These are phyloP conservation scores for Dione vanillae DNA, from an alignment of 2,888 invertebrate species.

Conservation along the genomic window DNA sequence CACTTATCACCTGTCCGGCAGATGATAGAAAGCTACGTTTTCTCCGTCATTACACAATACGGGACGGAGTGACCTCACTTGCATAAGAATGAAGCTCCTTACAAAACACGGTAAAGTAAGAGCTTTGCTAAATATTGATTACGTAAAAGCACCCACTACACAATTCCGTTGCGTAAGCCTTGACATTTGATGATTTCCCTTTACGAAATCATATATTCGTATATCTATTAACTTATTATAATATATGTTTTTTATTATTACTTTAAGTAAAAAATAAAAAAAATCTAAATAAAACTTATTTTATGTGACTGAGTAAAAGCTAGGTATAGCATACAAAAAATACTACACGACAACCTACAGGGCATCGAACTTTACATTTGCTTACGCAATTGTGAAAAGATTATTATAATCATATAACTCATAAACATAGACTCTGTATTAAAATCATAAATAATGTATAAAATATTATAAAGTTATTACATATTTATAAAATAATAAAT, in stretches of 20 bases:
- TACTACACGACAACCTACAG: slow-evolving; percentile 7
- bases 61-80: slow-evolving; percentile 74
- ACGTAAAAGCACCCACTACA: slow-evolving; percentile 67
- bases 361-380: slow-evolving; percentile 25
- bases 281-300: too few species aligned
- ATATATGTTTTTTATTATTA: slow-evolving; percentile 8
- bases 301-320: slow-evolving; percentile 6
- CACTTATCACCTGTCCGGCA: slow-evolving; percentile 58
- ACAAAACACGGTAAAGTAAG: slow-evolving; percentile 67
- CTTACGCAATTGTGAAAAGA: slow-evolving; percentile 24
- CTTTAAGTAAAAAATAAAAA: background rate
- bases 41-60: slow-evolving; percentile 65
- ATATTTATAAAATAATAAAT: background rate
- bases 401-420: background rate
- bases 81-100: slow-evolving; percentile 73
- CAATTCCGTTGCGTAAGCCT: slow-evolving; percentile 72
- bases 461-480: background rate
- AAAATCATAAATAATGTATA: background rate
- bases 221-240: background rate
- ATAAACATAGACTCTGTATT: background rate
- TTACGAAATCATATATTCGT: slow-evolving; percentile 31
- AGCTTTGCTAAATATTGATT: slow-evolving; percentile 75
- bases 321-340: slow-evolving; percentile 4
- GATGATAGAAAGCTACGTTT: slow-evolving; percentile 75
- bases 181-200: slow-evolving; percentile 63